Evolutionary conservation across 2,888 invertebrate genomes (phyloP), one percentile per base, ranked within the genome.

Genomic region (Dynastes hyllus): DNA sequence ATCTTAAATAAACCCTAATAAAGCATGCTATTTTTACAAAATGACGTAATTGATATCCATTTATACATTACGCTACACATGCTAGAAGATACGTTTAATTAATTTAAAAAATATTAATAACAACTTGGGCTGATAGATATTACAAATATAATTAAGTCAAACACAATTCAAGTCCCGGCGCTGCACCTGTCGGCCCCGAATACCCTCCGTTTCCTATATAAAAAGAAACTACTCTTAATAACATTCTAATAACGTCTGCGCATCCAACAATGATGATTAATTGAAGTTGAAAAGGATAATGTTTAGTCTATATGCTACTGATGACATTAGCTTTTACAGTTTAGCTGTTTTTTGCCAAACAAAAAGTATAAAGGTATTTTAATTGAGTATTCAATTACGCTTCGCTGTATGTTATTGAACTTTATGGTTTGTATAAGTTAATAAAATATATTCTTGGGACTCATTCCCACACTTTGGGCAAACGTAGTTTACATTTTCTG

Each of bases 251-350:
- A 63, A 63, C 55, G 55, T 29, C 63, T 63, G 32, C 11, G n/a
- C 29, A 32, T 32, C 63, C 63, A 63, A 37, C 32, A 29, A 29
- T 63, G 11, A 32, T 63, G 63, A 63, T 63, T 63, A 63, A 63
- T 63, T 63, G 63, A 63, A 32, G 6, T 27, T 32, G 32, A 11
- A 32, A 63, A 32, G 13, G 29, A 32, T 63, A 63, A 63, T 63
- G 32, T 63, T 63, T 32, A 32, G 9, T 63, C 29, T 63, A 32
- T 29, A 29, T 63, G 63, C 63, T 29, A 9, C 13, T 32, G 29
- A 63, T 29, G 63, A 32, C 63, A 32, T 13, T 63, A 32, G 2
- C 29, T 63, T 32, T 63, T 29, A 63, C 3, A 29, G 13, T 0
- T 6, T 22, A 58, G 22, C 22, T n/a, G 22, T 13, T 63, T 32